Evolutionary conservation across 2,113 vertebrate species (phyloP).

Genomic region (Pelvicachromis taeniatus): DNA sequence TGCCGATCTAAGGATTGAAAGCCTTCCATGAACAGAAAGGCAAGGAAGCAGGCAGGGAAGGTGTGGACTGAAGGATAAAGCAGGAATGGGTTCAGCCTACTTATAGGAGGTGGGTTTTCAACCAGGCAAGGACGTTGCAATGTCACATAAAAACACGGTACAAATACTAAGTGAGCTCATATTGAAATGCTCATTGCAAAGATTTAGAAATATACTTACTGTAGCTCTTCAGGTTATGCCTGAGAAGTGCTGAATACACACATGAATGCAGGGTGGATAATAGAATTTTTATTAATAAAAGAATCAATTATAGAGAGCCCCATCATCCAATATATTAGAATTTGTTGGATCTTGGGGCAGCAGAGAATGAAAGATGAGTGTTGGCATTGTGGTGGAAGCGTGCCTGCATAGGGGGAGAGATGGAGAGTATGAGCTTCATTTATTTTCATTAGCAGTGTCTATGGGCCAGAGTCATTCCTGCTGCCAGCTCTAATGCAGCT

Average conservation of each 20-base stretch:
- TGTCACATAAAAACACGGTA: conserved; percentile 32
- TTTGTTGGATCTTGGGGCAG: not conserved
- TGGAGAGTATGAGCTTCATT: conserved; percentile 52
- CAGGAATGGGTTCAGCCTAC: conserved; percentile 43
- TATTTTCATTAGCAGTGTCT: conserved; percentile 65
- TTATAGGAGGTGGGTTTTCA: conserved; percentile 22
- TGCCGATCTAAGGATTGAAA: conserved; percentile 75
- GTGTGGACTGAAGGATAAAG: conserved; percentile 52
- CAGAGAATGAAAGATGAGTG: conserved; percentile 25
- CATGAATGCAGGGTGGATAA: not conserved
- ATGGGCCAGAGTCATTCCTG: conserved; percentile 45
- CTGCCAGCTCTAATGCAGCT: conserved; percentile 46
- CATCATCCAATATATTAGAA: not conserved
- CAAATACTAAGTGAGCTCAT: not conserved
- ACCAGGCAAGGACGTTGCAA: conserved; percentile 46
- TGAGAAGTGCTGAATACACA: not conserved
- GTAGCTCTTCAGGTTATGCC: not conserved
- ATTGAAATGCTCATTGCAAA: not conserved
- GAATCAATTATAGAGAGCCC: conserved; percentile 6
- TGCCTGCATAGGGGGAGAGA: conserved; percentile 21
- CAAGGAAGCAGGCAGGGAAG: conserved; percentile 56
- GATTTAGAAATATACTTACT: not conserved
- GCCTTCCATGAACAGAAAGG: conserved; percentile 68
- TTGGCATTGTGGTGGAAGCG: conserved; percentile 25
- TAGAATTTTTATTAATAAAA: not conserved